These are phyloP conservation scores for Pelecanus crispus DNA, from an alignment of 2,113 vertebrate species.

Conservation along the genomic window DNA sequence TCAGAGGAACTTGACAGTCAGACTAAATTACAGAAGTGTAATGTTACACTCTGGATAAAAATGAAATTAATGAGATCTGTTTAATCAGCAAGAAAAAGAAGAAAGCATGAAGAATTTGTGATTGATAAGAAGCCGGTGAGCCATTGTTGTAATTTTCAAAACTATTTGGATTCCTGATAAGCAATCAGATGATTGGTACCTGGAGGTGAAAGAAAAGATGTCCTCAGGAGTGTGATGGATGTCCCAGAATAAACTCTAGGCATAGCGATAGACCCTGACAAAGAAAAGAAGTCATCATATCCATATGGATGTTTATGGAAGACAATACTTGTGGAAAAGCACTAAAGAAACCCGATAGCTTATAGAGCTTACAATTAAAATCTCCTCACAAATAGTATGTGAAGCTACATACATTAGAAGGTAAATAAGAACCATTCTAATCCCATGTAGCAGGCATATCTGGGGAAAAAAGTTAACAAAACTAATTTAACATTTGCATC, in stretches of 20 bases:
- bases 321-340: not conserved
- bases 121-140: not conserved
- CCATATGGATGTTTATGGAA: not conserved
- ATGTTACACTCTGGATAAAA: not conserved
- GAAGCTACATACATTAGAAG: not conserved
- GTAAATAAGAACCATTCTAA: not conserved
- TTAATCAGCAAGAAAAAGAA: not conserved
- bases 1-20: not conserved
- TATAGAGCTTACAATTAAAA: not conserved
- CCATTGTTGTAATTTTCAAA: not conserved
- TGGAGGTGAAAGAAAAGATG: not conserved
- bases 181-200: not conserved
- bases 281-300: not conserved
- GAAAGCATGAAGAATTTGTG: not conserved
- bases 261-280: not conserved
- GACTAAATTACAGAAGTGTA: not conserved
- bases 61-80: not conserved
- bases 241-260: not conserved
- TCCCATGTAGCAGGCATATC: not conserved
- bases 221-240: not conserved
- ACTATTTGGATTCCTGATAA: not conserved
- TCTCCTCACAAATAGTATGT: not conserved
- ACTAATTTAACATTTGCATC: not conserved
- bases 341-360: not conserved
- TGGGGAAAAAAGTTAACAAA: not conserved